phyloP scores from a whole-genome alignment of 2,113 vertebrate genomes.

The Pyxicephalus adspersus region DNA sequence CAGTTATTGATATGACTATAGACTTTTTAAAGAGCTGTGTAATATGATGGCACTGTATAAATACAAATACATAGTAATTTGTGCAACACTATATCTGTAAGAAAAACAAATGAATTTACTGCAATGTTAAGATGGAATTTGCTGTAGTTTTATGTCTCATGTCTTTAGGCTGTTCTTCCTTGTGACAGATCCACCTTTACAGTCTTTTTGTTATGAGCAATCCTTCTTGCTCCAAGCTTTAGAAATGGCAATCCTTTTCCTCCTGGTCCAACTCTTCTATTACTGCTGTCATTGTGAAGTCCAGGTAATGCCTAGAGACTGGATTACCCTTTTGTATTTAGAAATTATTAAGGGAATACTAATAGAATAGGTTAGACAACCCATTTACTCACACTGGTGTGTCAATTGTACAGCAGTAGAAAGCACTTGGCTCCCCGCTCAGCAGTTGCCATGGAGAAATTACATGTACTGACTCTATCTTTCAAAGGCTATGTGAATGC shows the following conservation, averaged over 20 bases:
- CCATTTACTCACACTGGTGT: not conserved
- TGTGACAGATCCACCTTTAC: too few relatives aligned
- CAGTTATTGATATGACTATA: too few relatives aligned
- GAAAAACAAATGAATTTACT: too few relatives aligned
- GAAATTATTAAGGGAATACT: not conserved
- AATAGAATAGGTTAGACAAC: not conserved
- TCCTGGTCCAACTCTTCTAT: not conserved
- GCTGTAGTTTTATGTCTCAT: too few relatives aligned
- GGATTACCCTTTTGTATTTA: not conserved
- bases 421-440: not conserved
- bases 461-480: slow-evolving; percentile 1
- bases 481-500: slow-evolving; percentile 5
- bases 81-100: too few relatives aligned
- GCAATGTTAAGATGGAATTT: too few relatives aligned
- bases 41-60: too few relatives aligned
- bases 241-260: not conserved
- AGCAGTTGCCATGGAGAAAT: slow-evolving; percentile 35
- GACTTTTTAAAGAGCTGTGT: too few relatives aligned
- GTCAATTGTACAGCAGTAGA: not conserved
- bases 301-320: not conserved
- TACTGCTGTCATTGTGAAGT: not conserved
- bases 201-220: too few relatives aligned
- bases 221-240: not conserved
- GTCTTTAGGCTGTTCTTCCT: too few relatives aligned
- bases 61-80: too few relatives aligned